phyloP scores from a whole-genome alignment of 2,113 vertebrate species.

The Gallinago paraguaiae region DNA sequence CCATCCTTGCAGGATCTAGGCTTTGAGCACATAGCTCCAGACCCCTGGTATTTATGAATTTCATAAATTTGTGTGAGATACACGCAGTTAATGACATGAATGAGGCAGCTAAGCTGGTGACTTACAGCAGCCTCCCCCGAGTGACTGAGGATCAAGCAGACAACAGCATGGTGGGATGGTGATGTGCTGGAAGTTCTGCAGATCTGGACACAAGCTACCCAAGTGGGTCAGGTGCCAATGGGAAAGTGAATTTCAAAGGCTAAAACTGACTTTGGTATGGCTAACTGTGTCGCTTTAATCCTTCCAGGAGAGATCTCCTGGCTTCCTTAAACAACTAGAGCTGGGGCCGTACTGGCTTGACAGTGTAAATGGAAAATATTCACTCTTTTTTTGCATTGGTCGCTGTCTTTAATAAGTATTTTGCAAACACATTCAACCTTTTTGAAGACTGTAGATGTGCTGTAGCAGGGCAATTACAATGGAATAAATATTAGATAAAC shows the following conservation, averaged over 20 bases:
- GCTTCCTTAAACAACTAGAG: neutral
- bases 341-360: neutral
- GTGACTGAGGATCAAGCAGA: neutral
- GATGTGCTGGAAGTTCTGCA: neutral
- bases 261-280: neutral
- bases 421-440: neutral
- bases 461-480: neutral
- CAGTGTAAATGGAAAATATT: neutral
- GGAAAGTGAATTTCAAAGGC: neutral
- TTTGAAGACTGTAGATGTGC: neutral
- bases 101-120: neutral
- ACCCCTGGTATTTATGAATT: neutral
- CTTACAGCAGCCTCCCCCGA: neutral
- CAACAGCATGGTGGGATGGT: neutral
- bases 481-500: constrained; percentile 16
- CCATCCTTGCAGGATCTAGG: neutral
- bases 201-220: neutral
- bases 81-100: neutral
- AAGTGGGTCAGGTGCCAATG: neutral
- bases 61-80: neutral
- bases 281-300: neutral
- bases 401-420: neutral
- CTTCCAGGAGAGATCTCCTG: neutral
- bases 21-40: neutral
- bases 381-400: neutral